Evolutionary conservation across 2,797 vertebrate genomes (phyloP), one percentile per base, ranked within the genome.

Genomic region (Enteromius fasciolatus): DNA sequence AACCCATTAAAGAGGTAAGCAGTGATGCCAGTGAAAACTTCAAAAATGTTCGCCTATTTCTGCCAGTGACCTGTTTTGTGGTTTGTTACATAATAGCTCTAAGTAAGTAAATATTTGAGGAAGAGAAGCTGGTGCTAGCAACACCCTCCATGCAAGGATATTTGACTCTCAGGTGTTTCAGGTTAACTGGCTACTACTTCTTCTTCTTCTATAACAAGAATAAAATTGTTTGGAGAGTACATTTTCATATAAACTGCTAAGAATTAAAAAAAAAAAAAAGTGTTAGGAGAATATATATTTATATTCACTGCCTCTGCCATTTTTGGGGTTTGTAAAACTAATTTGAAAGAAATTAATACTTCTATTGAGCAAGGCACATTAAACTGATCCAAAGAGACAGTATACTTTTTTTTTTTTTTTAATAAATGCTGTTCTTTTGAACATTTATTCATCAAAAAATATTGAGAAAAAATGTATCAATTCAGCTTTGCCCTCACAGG

Each of bases 1-100:
- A 95, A 28, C 87, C 95, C 85, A 92, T 92, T 75, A 95, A 95
- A 90, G 96, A 98, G 96, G 96, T 97, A 93, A 89, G 83, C 6
- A 14, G 7, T 39, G 87, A 8, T 57, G 14, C 7, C 17, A 28
- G n/a, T 15, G 23, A 31, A 59, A 44, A 17, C 8, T 17, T n/a
- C 1, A 0, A 59, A 52, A 36, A 39, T 2, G 0, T 25, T 72
- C 31, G 1, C 4, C 54, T 36, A 10, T 48, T 50, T 72, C 14
- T 28, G 39, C 17, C 15, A 52, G 31, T 69, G 5, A 28, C 25
- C 20, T 63, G 41, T 41, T 57, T 79, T 69, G 77, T 3, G 17
- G 17, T 41, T 69, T 28, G 33, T 69, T 79, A 9, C 50, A 57
- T 69, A 44, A 69, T 41, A 54, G 20, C 18, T 69, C 9, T n/a